Base-by-base conservation (phyloP, 2,888 invertebrate genomes). In the Lucinisca nassula region DNA sequence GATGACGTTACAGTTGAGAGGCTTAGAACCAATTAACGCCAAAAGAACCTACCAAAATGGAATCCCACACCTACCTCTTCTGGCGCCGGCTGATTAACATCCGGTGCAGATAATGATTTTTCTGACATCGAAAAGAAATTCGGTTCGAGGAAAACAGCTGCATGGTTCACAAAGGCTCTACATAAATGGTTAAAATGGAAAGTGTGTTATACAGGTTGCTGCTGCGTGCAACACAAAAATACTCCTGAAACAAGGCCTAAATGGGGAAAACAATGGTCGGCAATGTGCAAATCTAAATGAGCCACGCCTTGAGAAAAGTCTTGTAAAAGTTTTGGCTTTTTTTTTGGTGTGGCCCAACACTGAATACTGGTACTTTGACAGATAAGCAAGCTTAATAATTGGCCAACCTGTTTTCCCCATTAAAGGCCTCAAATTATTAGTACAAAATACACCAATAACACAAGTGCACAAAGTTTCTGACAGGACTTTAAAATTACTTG, bases 91-190 rank as follows among this genome's bases (percentile, higher is more conserved):
- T 85, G 83, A 82, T 90, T 90, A 37, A 90, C 90, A 74, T 90
- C 90, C 37, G 90, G 90, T 81, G 90, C 90, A 27, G 90, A 90
- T 81, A 90, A 79, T 30, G 90, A 90, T 84, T 90, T 90, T 87
- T 90, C 90, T 79, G 85, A 80, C 90, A 90, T 90, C 87, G 85
- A 45, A 75, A 84, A 84, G 82, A 75, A 79, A 85, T 85, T 81
- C 24, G 87, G 87, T 79, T 87, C 85, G 27, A 90, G 87, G 67
- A 81, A 90, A 58, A 82, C 79, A 61, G 80, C 81, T 82, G 82
- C 85, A 70, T 77, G 73, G 45, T 74, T 80, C 80, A 75, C 83
- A 55, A 80, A 84, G 38, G 30, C 45, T 87, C 90, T 90, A 82
- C 30, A 83, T 67, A 35, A 72, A 74, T 49, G 67, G 67, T 67